Evolutionary conservation across 1,140 invertebrate genomes (phyloP).

Genomic region (Episyrphus balteatus): DNA sequence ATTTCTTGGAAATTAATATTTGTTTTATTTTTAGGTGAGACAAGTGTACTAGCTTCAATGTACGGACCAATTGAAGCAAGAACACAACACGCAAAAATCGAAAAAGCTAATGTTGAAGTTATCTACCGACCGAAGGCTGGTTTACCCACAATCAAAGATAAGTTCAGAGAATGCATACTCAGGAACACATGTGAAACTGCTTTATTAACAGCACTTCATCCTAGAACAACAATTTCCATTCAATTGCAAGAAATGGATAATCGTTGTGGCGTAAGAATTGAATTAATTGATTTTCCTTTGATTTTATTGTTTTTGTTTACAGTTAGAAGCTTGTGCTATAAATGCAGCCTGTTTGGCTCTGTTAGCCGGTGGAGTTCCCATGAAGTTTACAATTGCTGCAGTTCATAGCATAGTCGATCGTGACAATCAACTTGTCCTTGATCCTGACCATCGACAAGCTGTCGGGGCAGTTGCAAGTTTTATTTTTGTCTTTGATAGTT

Average conservation of each 20-base stretch:
- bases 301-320: conserved; percentile 11
- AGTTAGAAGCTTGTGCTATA: conserved; percentile 68
- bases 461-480: conserved; percentile 42
- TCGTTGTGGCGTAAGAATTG: conserved; percentile 58
- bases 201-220: conserved; percentile 58
- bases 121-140: conserved; percentile 65
- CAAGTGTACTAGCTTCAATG: conserved; percentile 60
- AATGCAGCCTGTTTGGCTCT: conserved; percentile 72
- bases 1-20: not conserved
- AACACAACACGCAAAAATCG: conserved; percentile 61
- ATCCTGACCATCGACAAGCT: conserved; percentile 44
- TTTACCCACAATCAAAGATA: conserved; percentile 58
- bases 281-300: not conserved
- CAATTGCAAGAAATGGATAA: conserved; percentile 81
- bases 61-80: conserved; percentile 78
- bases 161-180: conserved; percentile 62
- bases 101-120: conserved; percentile 68
- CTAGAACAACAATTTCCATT: conserved; percentile 62
- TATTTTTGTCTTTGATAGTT: conserved; percentile 60
- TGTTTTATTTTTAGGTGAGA: conserved; percentile 51
- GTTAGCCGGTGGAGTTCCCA: conserved; percentile 64
- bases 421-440: conserved; percentile 50
- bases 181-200: conserved; percentile 63
- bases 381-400: conserved; percentile 71
- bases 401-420: conserved; percentile 58